A percentile compares a stretch with the other conserved stretches of the same genome.
phyloP scores from a whole-genome alignment of 2,797 vertebrate genomes.

The Xenops minutus region DNA sequence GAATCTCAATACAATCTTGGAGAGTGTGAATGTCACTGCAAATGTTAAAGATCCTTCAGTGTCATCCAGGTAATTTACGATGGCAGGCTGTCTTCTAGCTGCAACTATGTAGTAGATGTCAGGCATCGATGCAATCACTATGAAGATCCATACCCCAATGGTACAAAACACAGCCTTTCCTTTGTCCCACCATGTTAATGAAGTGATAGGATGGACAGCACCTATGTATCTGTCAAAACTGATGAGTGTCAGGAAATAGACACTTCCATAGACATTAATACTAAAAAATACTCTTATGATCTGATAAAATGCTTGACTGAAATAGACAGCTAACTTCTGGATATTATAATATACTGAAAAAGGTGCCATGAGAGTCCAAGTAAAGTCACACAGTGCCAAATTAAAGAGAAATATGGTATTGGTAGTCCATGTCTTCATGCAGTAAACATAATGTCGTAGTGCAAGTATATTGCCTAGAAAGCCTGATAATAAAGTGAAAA shows the following conservation, averaged over 20 bases:
- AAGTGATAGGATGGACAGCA: constrained; percentile 79
- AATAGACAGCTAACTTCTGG: constrained; percentile 29
- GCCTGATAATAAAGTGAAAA: constrained; percentile 73
- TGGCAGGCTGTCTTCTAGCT: not conserved
- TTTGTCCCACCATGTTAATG: constrained; percentile 80
- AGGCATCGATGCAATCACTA: constrained; percentile 64
- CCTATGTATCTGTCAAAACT: constrained; percentile 81
- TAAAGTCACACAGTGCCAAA: constrained; percentile 80
- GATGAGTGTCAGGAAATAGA: constrained; percentile 82
- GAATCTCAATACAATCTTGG: constrained; percentile 74
- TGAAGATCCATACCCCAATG: constrained; percentile 65
- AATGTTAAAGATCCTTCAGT: constrained; percentile 63
- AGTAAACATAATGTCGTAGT: constrained; percentile 72
- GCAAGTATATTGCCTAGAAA: constrained; percentile 80
- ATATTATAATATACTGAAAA: constrained; percentile 76
- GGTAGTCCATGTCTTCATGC: constrained; percentile 69
- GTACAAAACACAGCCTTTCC: constrained; percentile 76
- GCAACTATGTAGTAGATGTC: constrained; percentile 73
- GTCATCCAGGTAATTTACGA: constrained; percentile 56
- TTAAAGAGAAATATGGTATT: constrained; percentile 80
- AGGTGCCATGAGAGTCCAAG: constrained; percentile 81
- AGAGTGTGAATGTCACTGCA: constrained; percentile 54
- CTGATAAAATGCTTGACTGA: constrained; percentile 71
- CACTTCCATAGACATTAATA: constrained; percentile 81
- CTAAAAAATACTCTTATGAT: constrained; percentile 79